Evolutionary conservation across 1,140 invertebrate species (phyloP), one percentile per base, ranked within the genome.

Genomic region (Whitmania pigra): DNA sequence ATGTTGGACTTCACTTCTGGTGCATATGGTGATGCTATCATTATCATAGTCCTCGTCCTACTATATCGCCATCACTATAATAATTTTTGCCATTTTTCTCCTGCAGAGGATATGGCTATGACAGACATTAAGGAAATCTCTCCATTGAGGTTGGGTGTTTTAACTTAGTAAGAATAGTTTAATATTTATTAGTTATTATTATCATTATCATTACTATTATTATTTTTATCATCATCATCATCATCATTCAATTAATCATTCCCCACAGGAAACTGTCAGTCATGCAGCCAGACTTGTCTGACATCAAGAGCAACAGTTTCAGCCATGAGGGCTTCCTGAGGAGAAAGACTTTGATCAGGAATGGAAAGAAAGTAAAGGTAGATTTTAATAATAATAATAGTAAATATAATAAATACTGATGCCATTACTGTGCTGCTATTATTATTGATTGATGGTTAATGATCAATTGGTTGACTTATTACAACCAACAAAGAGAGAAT

Each of bases 271-370:
- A 13, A 15, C 43, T 7, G 43, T 36, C 31, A 13, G 15, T 17
- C 43, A 1, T 17, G 43, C 18, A 6, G 1, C 15, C 29, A n/a
- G 57, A 63, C 3, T 11, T n/a, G 22, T 4, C 4, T 1, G 57
- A 63, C 57, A 4, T n/a, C 57, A 2, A 63, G 0, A 18, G 6
- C 3, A 63, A 7, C 22, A 7, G 22, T 3, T 63, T 49, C 43
- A 49, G 11, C 2, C 83, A 89, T 82, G 89, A 94, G 84, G 91
- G 92, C 22, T 90, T 87, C 78, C 85, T 94, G 15, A 84, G 88
- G 72, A 85, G 92, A 67, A 94, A 94, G 82, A 91, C 91, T 0
- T 83, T 94, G 57, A 84, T 93, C 63, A 92, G 93, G 81, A 89
- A 93, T 74, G 91, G 91, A 11, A 86, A 89, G 72, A 93, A 92